A percentile compares a stretch with the other conserved stretches of the same genome.
Conservation (phyloP, 2,113 vertebrate species). For the Pachyramphus minor region DNA sequence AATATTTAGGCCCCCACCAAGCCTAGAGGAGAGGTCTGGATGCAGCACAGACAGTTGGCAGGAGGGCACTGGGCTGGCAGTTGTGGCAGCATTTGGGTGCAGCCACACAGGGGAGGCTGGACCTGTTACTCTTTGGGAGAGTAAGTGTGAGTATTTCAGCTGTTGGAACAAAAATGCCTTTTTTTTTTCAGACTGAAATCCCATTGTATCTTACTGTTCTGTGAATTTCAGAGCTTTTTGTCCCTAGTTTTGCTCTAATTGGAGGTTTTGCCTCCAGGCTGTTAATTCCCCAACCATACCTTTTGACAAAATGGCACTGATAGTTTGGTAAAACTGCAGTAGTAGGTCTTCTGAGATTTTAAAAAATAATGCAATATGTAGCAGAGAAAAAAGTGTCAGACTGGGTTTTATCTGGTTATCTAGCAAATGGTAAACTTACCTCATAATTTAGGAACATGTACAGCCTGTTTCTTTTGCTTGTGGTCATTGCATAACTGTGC, state of each 20-base stretch:
- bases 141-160: background rate
- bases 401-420: background rate
- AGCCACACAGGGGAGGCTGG: background rate
- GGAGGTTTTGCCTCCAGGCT: slow-evolving; percentile 14
- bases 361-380: background rate
- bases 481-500: background rate
- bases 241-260: slow-evolving; percentile 24
- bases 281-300: background rate
- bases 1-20: background rate
- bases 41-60: background rate
- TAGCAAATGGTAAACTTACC: background rate
- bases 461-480: background rate
- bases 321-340: background rate
- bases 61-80: background rate
- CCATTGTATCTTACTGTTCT: background rate
- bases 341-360: background rate
- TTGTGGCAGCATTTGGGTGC: fast-evolving
- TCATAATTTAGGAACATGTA: background rate
- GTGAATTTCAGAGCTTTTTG: background rate
- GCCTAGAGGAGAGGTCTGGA: background rate
- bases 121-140: background rate
- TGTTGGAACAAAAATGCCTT: background rate
- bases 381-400: background rate
- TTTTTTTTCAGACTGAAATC: background rate
- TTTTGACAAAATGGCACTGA: background rate